phyloP scores from a whole-genome alignment of 1,140 invertebrate species.

The Philaenus spumarius region DNA sequence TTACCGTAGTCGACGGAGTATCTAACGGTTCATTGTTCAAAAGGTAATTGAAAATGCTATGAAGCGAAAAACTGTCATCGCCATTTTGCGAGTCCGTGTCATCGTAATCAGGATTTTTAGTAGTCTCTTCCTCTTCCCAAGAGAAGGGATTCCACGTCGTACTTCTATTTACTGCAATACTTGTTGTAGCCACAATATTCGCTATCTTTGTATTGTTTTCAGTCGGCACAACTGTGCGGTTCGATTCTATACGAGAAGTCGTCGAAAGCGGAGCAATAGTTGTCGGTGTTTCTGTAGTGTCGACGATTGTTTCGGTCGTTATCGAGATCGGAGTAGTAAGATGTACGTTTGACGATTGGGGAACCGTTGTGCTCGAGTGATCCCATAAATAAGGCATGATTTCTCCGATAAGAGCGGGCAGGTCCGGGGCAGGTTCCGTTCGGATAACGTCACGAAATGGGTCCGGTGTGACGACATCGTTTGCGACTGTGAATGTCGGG shows the following conservation, averaged over 20 bases:
- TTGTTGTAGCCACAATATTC: background rate
- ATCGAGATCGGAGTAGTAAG: background rate
- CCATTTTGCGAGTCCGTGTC: conserved; percentile 1
- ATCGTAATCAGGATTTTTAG: background rate
- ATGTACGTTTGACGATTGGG: background rate
- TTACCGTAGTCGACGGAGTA: background rate
- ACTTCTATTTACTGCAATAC: conserved; percentile 10
- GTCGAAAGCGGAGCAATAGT: background rate
- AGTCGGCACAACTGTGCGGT: too few species aligned
- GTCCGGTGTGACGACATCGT: conserved; percentile 47
- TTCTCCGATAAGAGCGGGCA: conserved; percentile 43
- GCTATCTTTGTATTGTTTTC: background rate
- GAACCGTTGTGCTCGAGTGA: conserved; percentile 26
- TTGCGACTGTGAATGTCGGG: conserved; percentile 39
- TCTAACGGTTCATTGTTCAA: conserved; percentile 4
- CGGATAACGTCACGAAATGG: conserved; percentile 60
- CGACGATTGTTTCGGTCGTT: background rate
- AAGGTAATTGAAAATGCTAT: conserved; percentile 17
- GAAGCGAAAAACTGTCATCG: conserved; percentile 19
- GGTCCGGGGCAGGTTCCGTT: conserved; percentile 56
- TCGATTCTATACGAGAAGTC: conserved; percentile 8
- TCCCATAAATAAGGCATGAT: conserved; percentile 44
- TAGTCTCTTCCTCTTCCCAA: conserved; percentile 10
- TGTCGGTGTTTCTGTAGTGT: background rate
- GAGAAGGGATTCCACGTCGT: conserved; percentile 24